Evolutionary conservation across 2,113 vertebrate species (phyloP).

Genomic region (Hemiscyllium ocellatum): DNA sequence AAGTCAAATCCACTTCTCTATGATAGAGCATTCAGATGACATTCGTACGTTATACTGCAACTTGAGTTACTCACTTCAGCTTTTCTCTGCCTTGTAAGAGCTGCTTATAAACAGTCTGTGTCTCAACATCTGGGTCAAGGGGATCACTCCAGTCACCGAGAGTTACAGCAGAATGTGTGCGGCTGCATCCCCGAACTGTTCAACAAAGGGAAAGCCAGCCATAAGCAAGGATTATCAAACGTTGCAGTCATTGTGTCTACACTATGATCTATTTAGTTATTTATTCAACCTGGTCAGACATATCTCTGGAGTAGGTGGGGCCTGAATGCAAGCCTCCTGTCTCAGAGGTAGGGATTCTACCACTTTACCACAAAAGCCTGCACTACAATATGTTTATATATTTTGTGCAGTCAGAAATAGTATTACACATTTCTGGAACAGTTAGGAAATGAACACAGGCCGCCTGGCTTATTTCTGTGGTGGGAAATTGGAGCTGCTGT

Average conservation of each 20-base stretch:
- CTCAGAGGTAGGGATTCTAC: too few species aligned
- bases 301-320: too few species aligned
- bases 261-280: background rate
- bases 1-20: too few species aligned
- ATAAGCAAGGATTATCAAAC: background rate
- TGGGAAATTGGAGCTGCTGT: background rate
- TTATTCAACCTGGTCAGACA: too few species aligned
- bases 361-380: too few species aligned
- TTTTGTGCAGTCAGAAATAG: too few species aligned
- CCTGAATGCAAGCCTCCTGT: too few species aligned
- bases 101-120: slow-evolving; percentile 76
- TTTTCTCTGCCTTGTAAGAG: slow-evolving; percentile 66
- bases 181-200: slow-evolving; percentile 73
- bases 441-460: too few species aligned
- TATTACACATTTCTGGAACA: too few species aligned
- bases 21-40: background rate
- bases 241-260: background rate
- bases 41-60: background rate
- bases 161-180: slow-evolving; percentile 74
- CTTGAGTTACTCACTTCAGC: slow-evolving; percentile 58
- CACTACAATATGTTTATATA: too few species aligned
- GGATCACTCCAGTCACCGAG: slow-evolving; percentile 82
- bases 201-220: background rate
- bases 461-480: background rate
- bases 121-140: slow-evolving; percentile 68